These are phyloP conservation scores for Phaetusa simplex DNA, from an alignment of 2,113 vertebrate species.

Conservation along the genomic window DNA sequence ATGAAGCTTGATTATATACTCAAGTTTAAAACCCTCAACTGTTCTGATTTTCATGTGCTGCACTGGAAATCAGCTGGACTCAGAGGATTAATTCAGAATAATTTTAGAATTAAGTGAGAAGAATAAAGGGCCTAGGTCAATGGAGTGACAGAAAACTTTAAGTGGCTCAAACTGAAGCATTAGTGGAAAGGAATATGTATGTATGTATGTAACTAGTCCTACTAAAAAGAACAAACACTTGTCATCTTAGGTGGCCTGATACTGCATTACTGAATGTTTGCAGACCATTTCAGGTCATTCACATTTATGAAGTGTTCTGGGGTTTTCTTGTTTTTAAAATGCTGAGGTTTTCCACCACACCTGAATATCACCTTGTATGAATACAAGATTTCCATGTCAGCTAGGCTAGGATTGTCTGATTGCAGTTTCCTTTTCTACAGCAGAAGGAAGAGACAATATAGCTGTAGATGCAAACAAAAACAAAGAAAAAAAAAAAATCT, in stretches of 20 bases:
- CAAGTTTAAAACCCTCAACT: background rate
- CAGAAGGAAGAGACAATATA: background rate
- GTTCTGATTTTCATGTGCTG: background rate
- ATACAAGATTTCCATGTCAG: background rate
- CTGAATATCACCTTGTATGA: background rate
- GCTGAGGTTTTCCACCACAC: background rate
- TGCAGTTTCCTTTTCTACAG: background rate
- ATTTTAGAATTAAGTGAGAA: background rate
- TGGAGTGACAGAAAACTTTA: background rate
- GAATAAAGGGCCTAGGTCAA: background rate
- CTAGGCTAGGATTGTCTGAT: background rate
- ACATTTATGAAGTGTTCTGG: background rate
- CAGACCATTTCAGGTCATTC: background rate
- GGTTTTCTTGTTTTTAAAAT: background rate
- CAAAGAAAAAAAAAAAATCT: background rate
- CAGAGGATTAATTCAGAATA: background rate
- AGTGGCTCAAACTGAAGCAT: background rate
- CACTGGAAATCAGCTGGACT: background rate
- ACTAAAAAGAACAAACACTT: background rate
- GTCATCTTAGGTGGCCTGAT: background rate
- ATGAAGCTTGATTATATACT: background rate
- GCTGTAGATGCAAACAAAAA: background rate
- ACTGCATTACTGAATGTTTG: background rate
- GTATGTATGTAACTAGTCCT: background rate
- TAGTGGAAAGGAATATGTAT: background rate